Base-by-base conservation (phyloP, 2,113 vertebrate species). In the Geococcyx californianus region DNA sequence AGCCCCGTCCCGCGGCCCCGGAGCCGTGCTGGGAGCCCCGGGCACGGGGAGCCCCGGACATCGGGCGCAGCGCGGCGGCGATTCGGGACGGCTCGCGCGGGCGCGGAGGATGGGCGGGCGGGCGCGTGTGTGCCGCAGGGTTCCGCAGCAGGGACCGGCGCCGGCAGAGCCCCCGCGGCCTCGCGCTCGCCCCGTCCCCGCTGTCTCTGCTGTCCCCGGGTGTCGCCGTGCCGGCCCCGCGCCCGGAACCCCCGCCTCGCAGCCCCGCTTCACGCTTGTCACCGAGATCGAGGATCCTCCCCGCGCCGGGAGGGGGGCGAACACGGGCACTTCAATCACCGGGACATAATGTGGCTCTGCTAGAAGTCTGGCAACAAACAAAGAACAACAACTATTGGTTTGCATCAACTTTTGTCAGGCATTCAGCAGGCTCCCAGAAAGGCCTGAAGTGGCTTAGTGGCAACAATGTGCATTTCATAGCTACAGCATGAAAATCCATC, bases 401-500 rank as follows among this genome's bases (percentile, higher is more conserved):
- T 98, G 98, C 97, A 95, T 98, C 97, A 96, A 96, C 97, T 98
- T 98, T 97, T 97, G 98, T 98, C 96, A 96, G 97, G 97, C 96
- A 97, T 98, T 99, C 98, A 98, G 96, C 97, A 98, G 96, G 97
- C 97, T 98, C 95, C 97, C 98, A 94, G 95, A 97, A 98, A 98
- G 97, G 97, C 97, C 97, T 97, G 97, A 97, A 98, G 98, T 97
- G 97, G 97, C 98, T 98, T 97, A 97, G 97, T 87, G 96, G 97
- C 97, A 98, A 98, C 98, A 98, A 98, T 98, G 98, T 98, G 97
- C 98, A 98, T 98, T 98, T 98, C 98, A 98, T 98, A 98, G 98
- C 98, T 97, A 98, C 98, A 98, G 98, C 98, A 97, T 96, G 97
- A 98, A 98, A 98, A 97, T 98, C 98, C 98, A 94, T 98, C 97